Conservation (phyloP, 2,797 vertebrate species). For the Mallotus villosus region DNA sequence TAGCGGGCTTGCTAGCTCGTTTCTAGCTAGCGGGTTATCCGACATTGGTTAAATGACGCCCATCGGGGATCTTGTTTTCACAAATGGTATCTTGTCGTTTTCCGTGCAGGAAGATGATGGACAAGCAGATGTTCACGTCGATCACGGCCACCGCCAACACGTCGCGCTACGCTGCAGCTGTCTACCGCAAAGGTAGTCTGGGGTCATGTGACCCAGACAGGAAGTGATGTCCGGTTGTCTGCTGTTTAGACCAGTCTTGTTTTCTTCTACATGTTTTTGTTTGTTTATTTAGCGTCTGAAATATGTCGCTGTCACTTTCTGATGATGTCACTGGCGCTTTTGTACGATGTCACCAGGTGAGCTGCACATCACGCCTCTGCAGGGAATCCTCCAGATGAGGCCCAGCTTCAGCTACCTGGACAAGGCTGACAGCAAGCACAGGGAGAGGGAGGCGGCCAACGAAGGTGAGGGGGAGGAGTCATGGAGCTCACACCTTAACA, state of each 20-base stretch:
- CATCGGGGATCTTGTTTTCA: no score
- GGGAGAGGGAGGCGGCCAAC: conserved; percentile 91
- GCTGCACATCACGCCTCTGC: conserved; percentile 93
- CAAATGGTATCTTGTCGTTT: not conserved
- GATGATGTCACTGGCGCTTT: not conserved
- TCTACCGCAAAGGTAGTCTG: conserved; percentile 90
- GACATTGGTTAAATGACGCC: no score
- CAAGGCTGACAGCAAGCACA: conserved; percentile 92
- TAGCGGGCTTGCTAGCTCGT: no score
- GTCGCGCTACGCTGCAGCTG: conserved; percentile 90
- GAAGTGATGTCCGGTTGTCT: not conserved
- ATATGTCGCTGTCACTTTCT: not conserved
- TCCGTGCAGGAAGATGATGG: conserved; percentile 90
- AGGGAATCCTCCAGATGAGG: conserved; percentile 95
- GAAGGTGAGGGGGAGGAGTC: conserved; percentile 76
- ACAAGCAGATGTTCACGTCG: conserved; percentile 93
- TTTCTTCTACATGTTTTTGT: not conserved
- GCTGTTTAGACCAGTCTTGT: not conserved
- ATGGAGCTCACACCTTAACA: no score
- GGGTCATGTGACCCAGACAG: no score
- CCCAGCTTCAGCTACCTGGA: conserved; percentile 97
- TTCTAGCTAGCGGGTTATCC: no score
- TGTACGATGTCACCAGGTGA: conserved; percentile 79
- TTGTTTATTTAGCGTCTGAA: not conserved
- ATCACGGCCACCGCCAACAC: conserved; percentile 93